Conservation (phyloP, 2,113 vertebrate genomes). For the Orycteropus afer region DNA sequence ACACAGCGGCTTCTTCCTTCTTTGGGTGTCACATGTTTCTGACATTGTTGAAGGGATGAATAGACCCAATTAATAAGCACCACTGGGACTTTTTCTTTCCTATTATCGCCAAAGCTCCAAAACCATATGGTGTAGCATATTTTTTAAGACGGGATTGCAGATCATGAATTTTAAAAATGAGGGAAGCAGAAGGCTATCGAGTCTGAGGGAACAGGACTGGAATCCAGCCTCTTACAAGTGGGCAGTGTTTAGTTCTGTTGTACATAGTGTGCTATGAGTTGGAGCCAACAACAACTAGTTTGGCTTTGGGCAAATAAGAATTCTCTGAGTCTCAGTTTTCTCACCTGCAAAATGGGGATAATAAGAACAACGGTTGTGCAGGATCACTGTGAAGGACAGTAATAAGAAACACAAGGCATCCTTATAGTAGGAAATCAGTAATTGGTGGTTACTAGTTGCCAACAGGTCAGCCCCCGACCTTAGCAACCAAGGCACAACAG, state of each 20-base stretch:
- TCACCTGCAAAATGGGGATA: not conserved
- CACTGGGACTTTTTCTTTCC: slow-evolving; percentile 40
- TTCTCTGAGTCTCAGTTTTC: not conserved
- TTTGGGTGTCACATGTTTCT: not conserved
- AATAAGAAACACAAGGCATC: not conserved
- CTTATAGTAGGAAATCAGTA: not conserved
- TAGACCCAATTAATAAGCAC: slow-evolving; percentile 50
- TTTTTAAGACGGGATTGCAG: slow-evolving; percentile 30
- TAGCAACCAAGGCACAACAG: not conserved
- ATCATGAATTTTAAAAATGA: not conserved
- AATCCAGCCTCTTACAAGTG: not conserved
- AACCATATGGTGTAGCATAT: slow-evolving; percentile 59
- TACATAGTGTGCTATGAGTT: no score
- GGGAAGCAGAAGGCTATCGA: not conserved
- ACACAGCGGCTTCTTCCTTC: not conserved
- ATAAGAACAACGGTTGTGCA: not conserved
- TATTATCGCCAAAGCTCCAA: slow-evolving; percentile 42
- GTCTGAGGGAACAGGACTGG: not conserved
- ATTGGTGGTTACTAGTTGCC: not conserved
- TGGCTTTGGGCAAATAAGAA: not conserved
- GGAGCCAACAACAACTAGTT: no score
- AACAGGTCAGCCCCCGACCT: not conserved
- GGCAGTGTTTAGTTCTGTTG: no score
- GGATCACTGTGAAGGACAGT: not conserved
- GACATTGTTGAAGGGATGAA: slow-evolving; percentile 7